Evolutionary conservation across 1,140 invertebrate genomes (phyloP).

Genomic region (Nixonia krombeini): DNA sequence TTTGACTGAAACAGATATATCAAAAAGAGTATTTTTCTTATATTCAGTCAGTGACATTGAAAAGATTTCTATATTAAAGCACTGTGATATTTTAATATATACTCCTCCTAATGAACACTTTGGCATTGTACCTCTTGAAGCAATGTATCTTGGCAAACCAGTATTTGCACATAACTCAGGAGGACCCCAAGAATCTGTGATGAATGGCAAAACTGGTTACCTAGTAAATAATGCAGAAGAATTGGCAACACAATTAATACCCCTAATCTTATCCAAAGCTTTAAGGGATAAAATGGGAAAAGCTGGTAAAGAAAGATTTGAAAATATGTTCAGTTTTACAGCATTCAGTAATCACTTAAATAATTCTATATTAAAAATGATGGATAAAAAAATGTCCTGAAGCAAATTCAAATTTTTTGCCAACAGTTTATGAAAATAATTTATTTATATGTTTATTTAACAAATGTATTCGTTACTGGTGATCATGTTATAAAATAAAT

Average conservation of each 20-base stretch:
- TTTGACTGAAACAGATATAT: conserved; percentile 77
- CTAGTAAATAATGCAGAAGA: conserved; percentile 80
- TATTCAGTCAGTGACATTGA: conserved; percentile 88
- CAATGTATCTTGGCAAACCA: conserved; percentile 94
- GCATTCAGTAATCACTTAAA: conserved; percentile 76
- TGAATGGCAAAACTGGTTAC: conserved; percentile 91
- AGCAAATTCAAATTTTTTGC: too few relatives aligned
- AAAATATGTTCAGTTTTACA: conserved; percentile 77
- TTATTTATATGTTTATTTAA: too few relatives aligned
- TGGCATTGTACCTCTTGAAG: conserved; percentile 99
- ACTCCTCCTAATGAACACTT: conserved; percentile 99
- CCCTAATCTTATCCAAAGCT: conserved; percentile 75
- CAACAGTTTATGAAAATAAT: too few relatives aligned
- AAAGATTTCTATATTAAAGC: conserved; percentile 85
- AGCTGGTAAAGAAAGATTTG: conserved; percentile 74
- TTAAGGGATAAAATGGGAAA: conserved; percentile 74
- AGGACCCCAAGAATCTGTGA: conserved; percentile 94
- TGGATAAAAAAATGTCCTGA: conserved; percentile 40
- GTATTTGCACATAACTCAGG: conserved; percentile 97
- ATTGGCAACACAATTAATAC: conserved; percentile 86
- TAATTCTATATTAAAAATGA: conserved; percentile 63
- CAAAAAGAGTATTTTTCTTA: conserved; percentile 85
- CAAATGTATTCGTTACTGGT: neutral
- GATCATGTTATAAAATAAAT: neutral
- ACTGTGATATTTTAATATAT: conserved; percentile 88